Conservation (phyloP, 2,113 vertebrate genomes). For the Aptenodytes patagonicus region DNA sequence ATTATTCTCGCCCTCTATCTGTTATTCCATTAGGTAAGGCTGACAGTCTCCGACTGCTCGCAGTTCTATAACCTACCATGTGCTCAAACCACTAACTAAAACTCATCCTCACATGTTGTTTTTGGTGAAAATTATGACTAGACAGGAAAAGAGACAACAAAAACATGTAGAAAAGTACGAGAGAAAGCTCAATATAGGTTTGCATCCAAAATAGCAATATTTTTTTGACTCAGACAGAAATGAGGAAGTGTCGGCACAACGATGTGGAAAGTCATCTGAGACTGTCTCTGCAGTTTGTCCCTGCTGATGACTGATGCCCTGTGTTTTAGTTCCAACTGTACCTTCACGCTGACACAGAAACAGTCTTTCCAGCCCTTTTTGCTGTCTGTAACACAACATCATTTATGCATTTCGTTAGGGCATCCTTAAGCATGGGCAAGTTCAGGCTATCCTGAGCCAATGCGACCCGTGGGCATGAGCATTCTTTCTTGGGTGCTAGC, state of each 20-base stretch:
- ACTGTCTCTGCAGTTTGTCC: neutral
- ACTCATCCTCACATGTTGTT: slow-evolving; percentile 47
- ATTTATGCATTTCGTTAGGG: neutral
- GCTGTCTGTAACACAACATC: neutral
- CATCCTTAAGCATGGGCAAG: neutral
- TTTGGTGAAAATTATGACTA: slow-evolving; percentile 59
- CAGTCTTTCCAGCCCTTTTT: neutral
- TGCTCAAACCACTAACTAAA: slow-evolving; percentile 28
- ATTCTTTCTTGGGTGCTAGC: neutral
- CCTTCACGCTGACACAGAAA: neutral
- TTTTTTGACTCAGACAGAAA: slow-evolving; percentile 35
- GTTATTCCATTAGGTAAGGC: slow-evolving; percentile 68
- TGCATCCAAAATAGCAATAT: slow-evolving; percentile 13
- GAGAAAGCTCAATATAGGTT: neutral
- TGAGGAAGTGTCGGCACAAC: slow-evolving; percentile 14
- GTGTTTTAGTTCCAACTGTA: neutral
- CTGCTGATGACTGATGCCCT: neutral
- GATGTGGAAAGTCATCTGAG: slow-evolving; percentile 25
- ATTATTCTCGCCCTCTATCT: slow-evolving; percentile 66
- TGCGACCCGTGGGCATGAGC: neutral
- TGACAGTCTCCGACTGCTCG: slow-evolving; percentile 22
- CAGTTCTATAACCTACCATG: slow-evolving; percentile 28
- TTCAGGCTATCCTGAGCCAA: neutral
- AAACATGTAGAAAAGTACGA: neutral
- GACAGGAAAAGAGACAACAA: slow-evolving; percentile 60